phyloP scores from a whole-genome alignment of 2,888 invertebrate species.

The Melieria crassipennis region DNA sequence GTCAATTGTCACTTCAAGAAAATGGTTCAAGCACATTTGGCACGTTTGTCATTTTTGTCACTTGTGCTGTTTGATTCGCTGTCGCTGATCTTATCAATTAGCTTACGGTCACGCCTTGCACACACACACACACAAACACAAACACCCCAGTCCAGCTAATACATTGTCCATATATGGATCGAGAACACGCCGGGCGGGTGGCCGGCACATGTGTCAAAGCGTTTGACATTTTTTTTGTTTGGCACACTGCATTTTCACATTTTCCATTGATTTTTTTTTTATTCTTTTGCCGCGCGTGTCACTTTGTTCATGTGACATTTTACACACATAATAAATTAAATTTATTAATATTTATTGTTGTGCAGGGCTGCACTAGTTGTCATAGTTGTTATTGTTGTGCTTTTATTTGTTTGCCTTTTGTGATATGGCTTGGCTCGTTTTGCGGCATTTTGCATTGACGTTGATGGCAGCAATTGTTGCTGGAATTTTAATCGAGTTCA shows the following conservation, averaged over 20 bases:
- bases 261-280: background rate
- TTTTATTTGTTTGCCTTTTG: background rate
- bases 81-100: slow-evolving; percentile 29
- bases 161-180: too few species aligned
- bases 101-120: slow-evolving; percentile 28
- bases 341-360: slow-evolving; percentile 33
- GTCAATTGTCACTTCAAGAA: too few species aligned
- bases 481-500: slow-evolving; percentile 32
- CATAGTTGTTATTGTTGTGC: background rate
- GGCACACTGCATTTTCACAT: background rate
- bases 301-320: slow-evolving; percentile 36
- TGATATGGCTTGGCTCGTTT: too few species aligned
- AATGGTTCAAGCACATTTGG: too few species aligned
- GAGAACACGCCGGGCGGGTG: too few species aligned
- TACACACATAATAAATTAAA: slow-evolving; percentile 38
- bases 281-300: slow-evolving; percentile 11
- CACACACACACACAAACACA: slow-evolving; percentile 3
- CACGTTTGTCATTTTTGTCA: too few species aligned
- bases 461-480: background rate
- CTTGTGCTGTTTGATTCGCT: slow-evolving; percentile 5
- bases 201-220: background rate
- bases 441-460: too few species aligned
- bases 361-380: slow-evolving; percentile 12
- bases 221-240: slow-evolving; percentile 1
- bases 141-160: background rate